Evolutionary conservation across 2,113 vertebrate species (phyloP), one percentile per base, ranked within the genome.

Genomic region (Rhombomys opimus): DNA sequence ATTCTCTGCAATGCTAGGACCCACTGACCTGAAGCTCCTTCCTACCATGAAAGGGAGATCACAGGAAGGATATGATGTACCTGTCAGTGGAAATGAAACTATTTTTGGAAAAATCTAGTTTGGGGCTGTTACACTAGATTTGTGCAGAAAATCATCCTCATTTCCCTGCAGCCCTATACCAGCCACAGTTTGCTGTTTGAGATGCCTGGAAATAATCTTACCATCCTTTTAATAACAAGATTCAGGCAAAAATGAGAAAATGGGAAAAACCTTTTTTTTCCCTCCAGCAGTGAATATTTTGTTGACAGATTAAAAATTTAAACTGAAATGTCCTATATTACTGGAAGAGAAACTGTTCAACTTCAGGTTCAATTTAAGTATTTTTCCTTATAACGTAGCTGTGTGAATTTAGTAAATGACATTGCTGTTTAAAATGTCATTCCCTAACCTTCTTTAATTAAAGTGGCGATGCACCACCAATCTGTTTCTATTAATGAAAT

Each of bases 371-470:
- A 98, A 96, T 95, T 98, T 97, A 98, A 98, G 97, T 98, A 97
- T 98, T 98, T 98, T 98, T 98, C 94, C 97, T 98, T 98, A 97
- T 98, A 98, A 98, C 97, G 96, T 97, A 97, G 98, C 95, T 97
- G 97, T 98, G 98, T 98, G 98, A 98, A 98, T 98, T 96, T 98
- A 98, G 97, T 97, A 98, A 98, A 98, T 98, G 97, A 98, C 97
- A 98, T 97, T 97, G 95, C 98, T 98, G 96, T 98, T 98, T 98
- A 98, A 98, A 99, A 99, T 98, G 98, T 98, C 97, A 97, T 98
- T 98, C 98, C 93, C 92, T 95, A 87, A 96, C 96, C 96, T 96
- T 98, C 97, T 98, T 98, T 98, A 98, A 98, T 99, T 98, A 99
- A 98, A 98, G 97, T 97, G 98, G 96, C 94, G 95, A 97, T 98